phyloP scores from a whole-genome alignment of 2,888 invertebrate species.

The Brachyopa scutellaris region DNA sequence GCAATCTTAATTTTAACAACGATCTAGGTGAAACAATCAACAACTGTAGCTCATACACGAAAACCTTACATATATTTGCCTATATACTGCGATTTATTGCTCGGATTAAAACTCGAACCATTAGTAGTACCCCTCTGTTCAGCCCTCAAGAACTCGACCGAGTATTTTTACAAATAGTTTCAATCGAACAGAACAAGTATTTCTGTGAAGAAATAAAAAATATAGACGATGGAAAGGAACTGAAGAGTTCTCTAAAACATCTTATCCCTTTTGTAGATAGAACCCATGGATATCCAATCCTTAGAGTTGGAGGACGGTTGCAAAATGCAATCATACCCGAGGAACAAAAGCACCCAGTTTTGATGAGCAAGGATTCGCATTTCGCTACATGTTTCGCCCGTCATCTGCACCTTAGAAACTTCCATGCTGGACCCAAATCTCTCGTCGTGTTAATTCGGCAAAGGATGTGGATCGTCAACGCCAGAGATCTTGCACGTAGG shows the following conservation, averaged over 20 bases:
- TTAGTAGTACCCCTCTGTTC: no score
- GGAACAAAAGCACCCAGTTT: neutral
- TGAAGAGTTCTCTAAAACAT: slow-evolving; percentile 14
- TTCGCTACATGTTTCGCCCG: neutral
- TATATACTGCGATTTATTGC: no score
- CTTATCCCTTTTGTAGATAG: slow-evolving; percentile 47
- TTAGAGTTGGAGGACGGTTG: slow-evolving; percentile 50
- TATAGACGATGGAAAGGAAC: neutral
- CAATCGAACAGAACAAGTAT: no score
- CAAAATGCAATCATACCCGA: neutral
- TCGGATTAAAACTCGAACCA: no score
- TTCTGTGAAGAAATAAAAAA: no score
- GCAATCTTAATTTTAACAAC: no score
- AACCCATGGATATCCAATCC: neutral
- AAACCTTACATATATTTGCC: no score
- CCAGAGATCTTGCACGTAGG: slow-evolving; percentile 1
- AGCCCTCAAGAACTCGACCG: no score
- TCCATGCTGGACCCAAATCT: slow-evolving; percentile 44
- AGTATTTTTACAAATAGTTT: no score
- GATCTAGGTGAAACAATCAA: no score
- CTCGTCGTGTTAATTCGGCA: no score
- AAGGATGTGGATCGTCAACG: slow-evolving; percentile 35
- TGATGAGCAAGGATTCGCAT: neutral
- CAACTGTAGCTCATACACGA: no score
- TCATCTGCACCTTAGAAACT: neutral